Percentiles rank a stretch among this genome's conserved stretches.
These are phyloP conservation scores for Hypomecis punctinalis DNA, from an alignment of 2,888 invertebrate species.

Conservation along the genomic window DNA sequence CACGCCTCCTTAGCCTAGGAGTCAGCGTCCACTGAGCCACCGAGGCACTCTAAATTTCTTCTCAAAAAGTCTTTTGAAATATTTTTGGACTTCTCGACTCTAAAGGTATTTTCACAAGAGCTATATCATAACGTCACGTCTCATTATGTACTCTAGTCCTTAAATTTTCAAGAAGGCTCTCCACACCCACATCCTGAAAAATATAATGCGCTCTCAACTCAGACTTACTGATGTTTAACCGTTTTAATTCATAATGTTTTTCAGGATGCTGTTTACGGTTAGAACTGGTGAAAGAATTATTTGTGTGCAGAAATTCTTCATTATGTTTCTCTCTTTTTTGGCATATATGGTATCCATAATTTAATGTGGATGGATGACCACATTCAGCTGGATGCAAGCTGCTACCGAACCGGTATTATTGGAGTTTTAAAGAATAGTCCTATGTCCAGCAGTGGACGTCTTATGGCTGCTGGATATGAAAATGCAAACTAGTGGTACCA, in stretches of 20 bases:
- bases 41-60: too few species aligned
- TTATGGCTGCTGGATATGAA: too few species aligned
- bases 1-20: too few species aligned
- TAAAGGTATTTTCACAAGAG: constrained; percentile 1
- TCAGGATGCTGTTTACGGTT: neutral
- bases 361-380: too few species aligned
- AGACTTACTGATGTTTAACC: constrained; percentile 19
- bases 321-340: too few species aligned
- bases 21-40: too few species aligned
- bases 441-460: too few species aligned
- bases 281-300: neutral
- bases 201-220: constrained; percentile 31
- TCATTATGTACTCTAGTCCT: constrained; percentile 30
- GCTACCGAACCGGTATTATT: too few species aligned
- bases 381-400: too few species aligned
- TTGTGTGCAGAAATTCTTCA: neutral
- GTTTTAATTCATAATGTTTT: constrained; percentile 16
- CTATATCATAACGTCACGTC: constrained; percentile 16
- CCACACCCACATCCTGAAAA: constrained; percentile 33
- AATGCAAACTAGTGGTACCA: too few species aligned
- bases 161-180: constrained; percentile 29
- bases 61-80: neutral
- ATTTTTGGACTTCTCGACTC: constrained; percentile 1
- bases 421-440: too few species aligned
- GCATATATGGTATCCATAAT: too few species aligned